Evolutionary conservation across 2,888 invertebrate species (phyloP), one percentile per base, ranked within the genome.

Genomic region (Smittia sp.): DNA sequence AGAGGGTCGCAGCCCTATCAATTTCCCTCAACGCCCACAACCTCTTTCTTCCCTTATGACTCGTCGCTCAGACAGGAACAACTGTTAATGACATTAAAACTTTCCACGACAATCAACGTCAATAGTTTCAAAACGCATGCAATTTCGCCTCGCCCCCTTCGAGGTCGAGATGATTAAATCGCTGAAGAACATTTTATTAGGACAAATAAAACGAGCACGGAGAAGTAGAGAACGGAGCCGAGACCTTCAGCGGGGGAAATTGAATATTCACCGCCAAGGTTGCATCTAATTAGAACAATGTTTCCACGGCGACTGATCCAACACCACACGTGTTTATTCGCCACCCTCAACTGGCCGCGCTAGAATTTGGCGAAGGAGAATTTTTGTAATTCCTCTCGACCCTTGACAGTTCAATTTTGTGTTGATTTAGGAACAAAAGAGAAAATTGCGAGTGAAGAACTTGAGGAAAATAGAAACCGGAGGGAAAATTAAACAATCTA

Each of bases 201-300:
- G 7, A 39, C 13, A 39, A 39, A 9, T 39, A 39, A 39, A 39
- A n/a, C 46, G 15, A 46, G 11, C 46, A 46, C n/a, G 46, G n/a
- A 46, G 13, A 39, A 39, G 39, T 13, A 39, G 39, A 7, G 46
- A 46, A 46, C n/a, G 46, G 3, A 46, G 46, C 3, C 46, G 46
- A 46, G 46, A 13, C 32, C 32, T 32, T 13, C 46, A 46, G n/a
- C 46, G 11, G 11, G 15, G 46, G 46, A 46, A n/a, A 46, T 46
- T 46, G 46, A 46, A 46, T 46, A 46, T 46, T 46, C 46, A 46
- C 46, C 46, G 46, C 46, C 46, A 46, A 46, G 46, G 46, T 46
- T 46, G 46, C 46, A 46, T 6, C 11, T 46, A 46, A 46, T 46
- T 46, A 46, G 46, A 46, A 46, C 46, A 46, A 15, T 46, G 46